Evolutionary conservation across 2,113 vertebrate species (phyloP), one percentile per base, ranked within the genome.

Genomic region (Eublepharis macularius): DNA sequence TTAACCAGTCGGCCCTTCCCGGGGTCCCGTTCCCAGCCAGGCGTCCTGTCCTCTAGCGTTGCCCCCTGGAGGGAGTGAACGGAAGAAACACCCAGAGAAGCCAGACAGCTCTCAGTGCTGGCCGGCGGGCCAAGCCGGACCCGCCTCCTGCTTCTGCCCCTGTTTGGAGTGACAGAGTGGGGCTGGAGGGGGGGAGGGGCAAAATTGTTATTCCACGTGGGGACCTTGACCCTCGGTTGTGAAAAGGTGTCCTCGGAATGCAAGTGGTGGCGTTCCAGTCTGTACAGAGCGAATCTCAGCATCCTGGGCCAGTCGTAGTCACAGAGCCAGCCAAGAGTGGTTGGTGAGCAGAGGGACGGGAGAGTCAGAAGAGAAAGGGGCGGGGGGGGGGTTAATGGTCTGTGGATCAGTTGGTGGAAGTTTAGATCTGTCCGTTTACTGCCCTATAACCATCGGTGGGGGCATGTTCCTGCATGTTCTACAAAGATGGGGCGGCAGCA

Each of bases 1-100:
- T 69, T 81, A 45, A 66, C 45, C 43, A 81, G 65, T 81, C 43
- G 36, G 65, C 80, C 80, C 65, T 69, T 81, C 29, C 80, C 80
- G n/a, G 80, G 80, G 69, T 81, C 65, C 65, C 65, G 80, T 69
- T 81, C 65, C 65, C 65, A 69, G 43, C 24, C 19, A 13, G 43
- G 51, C 26, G 32, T 69, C 69, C 80, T 81, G 65, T 49, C 80
- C 80, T 69, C 80, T 45, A 51, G 80, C n/a, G 69, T 81, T 5
- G 12, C n/a, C 45, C 36, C 65, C 65, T 81, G 69, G 36, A 21
- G 26, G 65, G 65, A 81, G 11, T 81, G 80, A 65, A 69, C 72
- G 16, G 68, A 82, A 72, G 24, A 72, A 69, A 82, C 80, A 7
- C 69, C 80, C 32, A 13, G 9, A 69, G 17, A 51, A 69, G n/a